Evolutionary conservation across 2,113 vertebrate genomes (phyloP).

Genomic region (Onychostoma macrolepis): DNA sequence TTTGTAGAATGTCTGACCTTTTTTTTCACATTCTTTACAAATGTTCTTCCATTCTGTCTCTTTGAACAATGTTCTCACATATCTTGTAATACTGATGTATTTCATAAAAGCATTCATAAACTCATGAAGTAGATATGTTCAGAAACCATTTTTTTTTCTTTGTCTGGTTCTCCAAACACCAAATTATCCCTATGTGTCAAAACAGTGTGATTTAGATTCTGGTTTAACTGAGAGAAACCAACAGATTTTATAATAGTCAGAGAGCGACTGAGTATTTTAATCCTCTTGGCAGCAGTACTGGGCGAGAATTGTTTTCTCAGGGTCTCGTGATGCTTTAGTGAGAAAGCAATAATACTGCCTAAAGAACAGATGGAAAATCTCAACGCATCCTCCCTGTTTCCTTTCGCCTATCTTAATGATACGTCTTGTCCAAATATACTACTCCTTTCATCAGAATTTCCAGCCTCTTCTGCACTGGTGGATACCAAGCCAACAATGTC

Average conservation of each 20-base stretch:
- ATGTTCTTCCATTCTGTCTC: background rate
- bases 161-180: slow-evolving; percentile 53
- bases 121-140: slow-evolving; percentile 36
- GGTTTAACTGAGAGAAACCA: slow-evolving; percentile 58
- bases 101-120: slow-evolving; percentile 48
- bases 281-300: slow-evolving; percentile 66
- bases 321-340: slow-evolving; percentile 55
- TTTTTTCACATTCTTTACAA: no score
- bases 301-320: slow-evolving; percentile 60
- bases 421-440: slow-evolving; percentile 83
- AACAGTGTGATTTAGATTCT: slow-evolving; percentile 64
- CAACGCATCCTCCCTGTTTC: slow-evolving; percentile 66
- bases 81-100: slow-evolving; percentile 29
- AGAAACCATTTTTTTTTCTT: slow-evolving; percentile 47
- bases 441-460: slow-evolving; percentile 86
- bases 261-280: slow-evolving; percentile 72
- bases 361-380: slow-evolving; percentile 81
- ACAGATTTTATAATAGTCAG: slow-evolving; percentile 64
- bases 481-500: slow-evolving; percentile 76
- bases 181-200: slow-evolving; percentile 68
- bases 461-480: slow-evolving; percentile 71
- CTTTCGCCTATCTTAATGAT: slow-evolving; percentile 82
- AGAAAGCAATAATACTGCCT: slow-evolving; percentile 78
- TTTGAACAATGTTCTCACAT: background rate
- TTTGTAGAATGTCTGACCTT: no score